Evolutionary conservation across 2,113 vertebrate species (phyloP).

Genomic region (Prochilodus magdalenae): DNA sequence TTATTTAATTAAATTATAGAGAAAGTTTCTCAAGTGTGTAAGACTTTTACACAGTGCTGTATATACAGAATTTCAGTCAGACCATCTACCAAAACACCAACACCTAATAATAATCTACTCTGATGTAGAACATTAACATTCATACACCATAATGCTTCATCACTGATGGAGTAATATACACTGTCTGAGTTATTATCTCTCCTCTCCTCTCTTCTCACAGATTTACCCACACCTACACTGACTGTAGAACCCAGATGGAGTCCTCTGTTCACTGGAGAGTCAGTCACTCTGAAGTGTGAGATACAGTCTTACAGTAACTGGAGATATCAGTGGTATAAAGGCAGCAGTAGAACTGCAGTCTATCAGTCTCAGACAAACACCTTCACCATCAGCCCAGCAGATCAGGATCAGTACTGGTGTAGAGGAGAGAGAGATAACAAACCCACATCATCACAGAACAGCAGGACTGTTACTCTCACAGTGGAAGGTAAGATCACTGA

Average conservation of each 20-base stretch:
- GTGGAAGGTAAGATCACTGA: background rate
- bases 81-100: too few relatives aligned
- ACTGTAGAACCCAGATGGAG: background rate
- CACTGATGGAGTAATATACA: background rate
- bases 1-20: too few relatives aligned
- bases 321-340: constrained; percentile 22
- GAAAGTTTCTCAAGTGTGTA: too few relatives aligned
- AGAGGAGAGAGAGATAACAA: background rate
- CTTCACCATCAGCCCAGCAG: constrained; percentile 5
- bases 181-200: too few relatives aligned
- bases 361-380: background rate
- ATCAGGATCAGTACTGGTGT: constrained; percentile 30
- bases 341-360: background rate
- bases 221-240: constrained; percentile 9
- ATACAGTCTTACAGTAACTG: background rate
- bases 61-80: too few relatives aligned
- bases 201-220: background rate
- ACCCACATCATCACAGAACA: background rate
- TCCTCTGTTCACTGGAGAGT: constrained; percentile 18
- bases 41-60: too few relatives aligned
- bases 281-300: constrained; percentile 37
- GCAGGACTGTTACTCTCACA: background rate
- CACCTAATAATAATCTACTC: too few relatives aligned
- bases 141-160: too few relatives aligned
- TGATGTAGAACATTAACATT: too few relatives aligned